Base-by-base conservation (phyloP, 2,113 vertebrate genomes). In the Pandion haliaetus region DNA sequence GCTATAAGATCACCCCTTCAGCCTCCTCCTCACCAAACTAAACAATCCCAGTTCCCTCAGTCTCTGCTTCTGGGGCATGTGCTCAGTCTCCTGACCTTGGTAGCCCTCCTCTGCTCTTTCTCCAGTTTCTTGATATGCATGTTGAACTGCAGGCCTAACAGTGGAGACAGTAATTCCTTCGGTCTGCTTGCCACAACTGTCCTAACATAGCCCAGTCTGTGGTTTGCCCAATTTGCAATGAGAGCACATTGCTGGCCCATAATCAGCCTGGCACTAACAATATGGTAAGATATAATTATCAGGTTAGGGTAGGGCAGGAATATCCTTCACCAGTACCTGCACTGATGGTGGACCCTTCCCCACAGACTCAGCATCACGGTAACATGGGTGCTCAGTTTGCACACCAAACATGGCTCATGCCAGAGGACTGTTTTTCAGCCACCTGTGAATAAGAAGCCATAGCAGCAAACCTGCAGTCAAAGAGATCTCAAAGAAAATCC, bases 161-260 rank as follows among this genome's bases (percentile, higher is more conserved):
- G 7, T 21, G 23, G 23, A 40, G 28, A 42, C 14, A 2, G 0
- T 18, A 38, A 44, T 8, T 38, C 29, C 13, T 2, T 61, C 3
- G 2, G 5, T 77, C 28, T 77, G 26, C 44, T 59, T 69, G 76
- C 9, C 49, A 40, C 29, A 8, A 4, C 20, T 83, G 3, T 74
- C 13, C 32, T 80, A 23, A n/a, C 6, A 12, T 7, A 62, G 26
- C 7, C 15, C 12, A 32, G 5, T 7, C 24, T 6, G 25, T 63
- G 20, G 8, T 59, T 72, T 81, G 12, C 13, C n/a, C n/a, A 49
- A 2, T 45, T 73, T 47, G 7, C 34, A 59, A 10, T 16, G 24
- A 63, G 12, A 81, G 15, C 8, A 15, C 2, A 31, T 67, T 0
- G 0, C 5, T 72, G 55, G 18, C 28, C 77, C 21, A 13, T 45